A percentile compares a stretch with the other conserved stretches of the same genome.
These are phyloP conservation scores for Ornithoptera alexandrae DNA, from an alignment of 2,888 invertebrate genomes.

Conservation along the genomic window DNA sequence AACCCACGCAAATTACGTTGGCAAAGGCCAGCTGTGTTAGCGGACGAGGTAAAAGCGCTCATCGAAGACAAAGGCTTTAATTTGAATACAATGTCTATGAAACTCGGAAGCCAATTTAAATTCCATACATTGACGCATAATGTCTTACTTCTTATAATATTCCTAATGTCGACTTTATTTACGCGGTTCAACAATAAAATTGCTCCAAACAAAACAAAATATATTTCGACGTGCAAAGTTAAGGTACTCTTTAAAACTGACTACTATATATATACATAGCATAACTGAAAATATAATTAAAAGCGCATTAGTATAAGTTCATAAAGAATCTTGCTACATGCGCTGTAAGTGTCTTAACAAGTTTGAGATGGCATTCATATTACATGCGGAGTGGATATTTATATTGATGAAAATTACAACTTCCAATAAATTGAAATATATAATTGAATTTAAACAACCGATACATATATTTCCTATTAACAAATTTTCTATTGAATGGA, in stretches of 20 bases:
- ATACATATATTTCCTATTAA: no score
- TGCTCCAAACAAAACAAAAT: no score
- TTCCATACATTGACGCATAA: conserved; percentile 6
- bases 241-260: no score
- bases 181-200: background rate
- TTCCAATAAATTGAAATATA: conserved; percentile 14
- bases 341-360: conserved; percentile 16
- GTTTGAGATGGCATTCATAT: conserved; percentile 14
- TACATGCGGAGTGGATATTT: conserved; percentile 20
- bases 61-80: conserved; percentile 24
- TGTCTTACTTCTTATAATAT: background rate
- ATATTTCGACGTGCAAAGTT: no score
- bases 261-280: no score
- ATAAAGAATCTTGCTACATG: background rate
- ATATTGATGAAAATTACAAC: conserved; percentile 20
- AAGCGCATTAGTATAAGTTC: background rate
- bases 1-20: conserved; percentile 7
- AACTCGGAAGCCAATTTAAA: conserved; percentile 19
- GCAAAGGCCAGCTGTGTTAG: conserved; percentile 9
- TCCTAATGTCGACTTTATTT: background rate
- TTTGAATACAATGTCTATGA: conserved; percentile 27
- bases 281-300: no score
- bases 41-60: conserved; percentile 18
- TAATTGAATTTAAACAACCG: background rate
- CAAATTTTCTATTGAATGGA: no score